These are phyloP conservation scores for Labia minor DNA, from an alignment of 2,888 invertebrate species.

Conservation along the genomic window DNA sequence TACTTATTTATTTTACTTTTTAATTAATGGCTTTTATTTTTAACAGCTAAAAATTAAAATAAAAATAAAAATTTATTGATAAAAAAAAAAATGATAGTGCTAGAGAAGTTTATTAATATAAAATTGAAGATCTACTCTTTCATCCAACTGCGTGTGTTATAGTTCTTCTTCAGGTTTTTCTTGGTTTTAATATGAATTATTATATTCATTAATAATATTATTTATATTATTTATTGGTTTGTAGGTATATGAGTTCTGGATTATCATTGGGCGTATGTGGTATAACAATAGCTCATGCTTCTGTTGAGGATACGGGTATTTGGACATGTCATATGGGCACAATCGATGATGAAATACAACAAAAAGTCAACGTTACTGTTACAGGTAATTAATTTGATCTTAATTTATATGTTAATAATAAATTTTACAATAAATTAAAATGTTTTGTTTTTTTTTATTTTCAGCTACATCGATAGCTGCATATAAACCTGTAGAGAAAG, in stretches of 20 bases:
- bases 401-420: background rate
- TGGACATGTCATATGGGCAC: constrained; percentile 45
- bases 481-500: constrained; percentile 30
- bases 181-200: too few species aligned
- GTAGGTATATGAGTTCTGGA: constrained; percentile 39
- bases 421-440: background rate
- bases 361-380: constrained; percentile 36
- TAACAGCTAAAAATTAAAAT: too few species aligned
- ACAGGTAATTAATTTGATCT: constrained; percentile 32
- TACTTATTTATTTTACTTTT: too few species aligned
- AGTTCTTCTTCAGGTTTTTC: too few species aligned
- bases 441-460: background rate
- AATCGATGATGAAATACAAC: constrained; percentile 35
- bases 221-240: too few species aligned
- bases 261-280: constrained; percentile 40
- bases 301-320: constrained; percentile 34
- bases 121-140: too few species aligned
- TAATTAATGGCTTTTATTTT: too few species aligned
- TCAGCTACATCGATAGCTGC: constrained; percentile 35
- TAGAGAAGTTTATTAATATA: too few species aligned
- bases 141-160: too few species aligned
- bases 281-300: constrained; percentile 37
- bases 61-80: too few species aligned
- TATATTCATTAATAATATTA: too few species aligned
- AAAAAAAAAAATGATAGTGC: too few species aligned